phyloP scores from a whole-genome alignment of 2,797 vertebrate genomes.

The Acanthurus lineatus region DNA sequence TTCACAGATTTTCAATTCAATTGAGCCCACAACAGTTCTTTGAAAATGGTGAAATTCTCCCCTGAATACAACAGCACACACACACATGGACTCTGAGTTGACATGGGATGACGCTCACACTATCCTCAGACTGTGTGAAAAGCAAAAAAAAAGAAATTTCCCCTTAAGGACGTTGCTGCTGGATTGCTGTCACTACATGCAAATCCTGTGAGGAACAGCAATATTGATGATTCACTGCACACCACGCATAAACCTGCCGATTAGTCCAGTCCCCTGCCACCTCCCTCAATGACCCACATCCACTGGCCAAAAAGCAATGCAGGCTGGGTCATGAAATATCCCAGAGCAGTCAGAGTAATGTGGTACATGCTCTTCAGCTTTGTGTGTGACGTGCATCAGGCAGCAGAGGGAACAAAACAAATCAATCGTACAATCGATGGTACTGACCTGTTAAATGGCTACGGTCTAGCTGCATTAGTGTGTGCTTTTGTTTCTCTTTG shows the following conservation, averaged over 20 bases:
- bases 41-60: background rate
- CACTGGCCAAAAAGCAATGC: conserved; percentile 39
- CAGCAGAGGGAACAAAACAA: conserved; percentile 55
- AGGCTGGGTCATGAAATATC: conserved; percentile 54
- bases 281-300: conserved; percentile 6
- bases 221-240: conserved; percentile 42
- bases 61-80: background rate
- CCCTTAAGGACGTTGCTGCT: conserved; percentile 20
- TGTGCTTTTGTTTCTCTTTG: background rate
- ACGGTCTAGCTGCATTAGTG: conserved; percentile 36
- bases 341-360: conserved; percentile 48
- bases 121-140: background rate
- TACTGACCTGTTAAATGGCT: conserved; percentile 57
- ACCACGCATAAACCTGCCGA: conserved; percentile 7
- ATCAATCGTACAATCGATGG: conserved; percentile 67
- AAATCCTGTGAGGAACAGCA: conserved; percentile 28
- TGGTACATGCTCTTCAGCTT: conserved; percentile 35
- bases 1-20: conserved; percentile 19
- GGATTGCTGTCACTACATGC: conserved; percentile 30
- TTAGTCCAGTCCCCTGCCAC: conserved; percentile 14
- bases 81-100: background rate
- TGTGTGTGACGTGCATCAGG: conserved; percentile 41
- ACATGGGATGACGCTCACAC: background rate
- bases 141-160: conserved; percentile 3
- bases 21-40: background rate